Conservation (phyloP, 2,797 vertebrate species). For the Acanthurus leucopareius region DNA sequence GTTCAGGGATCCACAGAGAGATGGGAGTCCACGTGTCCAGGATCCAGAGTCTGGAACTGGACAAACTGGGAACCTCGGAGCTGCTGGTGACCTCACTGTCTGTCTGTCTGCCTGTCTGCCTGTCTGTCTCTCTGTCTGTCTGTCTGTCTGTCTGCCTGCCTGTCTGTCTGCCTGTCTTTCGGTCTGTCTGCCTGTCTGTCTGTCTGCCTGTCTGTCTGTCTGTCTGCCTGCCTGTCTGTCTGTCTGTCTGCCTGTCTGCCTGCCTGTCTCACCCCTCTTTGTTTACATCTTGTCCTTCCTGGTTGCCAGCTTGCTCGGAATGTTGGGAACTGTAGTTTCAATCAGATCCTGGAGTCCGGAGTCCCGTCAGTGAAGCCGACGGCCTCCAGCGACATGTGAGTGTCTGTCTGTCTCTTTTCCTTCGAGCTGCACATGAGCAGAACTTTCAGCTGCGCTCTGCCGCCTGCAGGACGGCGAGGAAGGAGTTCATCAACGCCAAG, state of each 20-base stretch:
- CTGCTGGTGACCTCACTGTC: slow-evolving; percentile 77
- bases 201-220: no score
- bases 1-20: slow-evolving; percentile 93
- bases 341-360: slow-evolving; percentile 93
- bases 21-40: slow-evolving; percentile 95
- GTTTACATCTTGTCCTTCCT: background rate
- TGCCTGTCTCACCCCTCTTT: no score
- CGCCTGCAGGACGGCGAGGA: slow-evolving; percentile 87
- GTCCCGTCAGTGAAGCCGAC: slow-evolving; percentile 89
- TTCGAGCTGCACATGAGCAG: no score
- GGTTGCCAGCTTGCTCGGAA: slow-evolving; percentile 91
- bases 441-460: background rate
- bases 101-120: no score
- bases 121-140: no score
- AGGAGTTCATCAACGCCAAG: slow-evolving; percentile 94
- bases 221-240: no score
- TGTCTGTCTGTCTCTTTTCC: no score
- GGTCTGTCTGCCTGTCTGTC: no score
- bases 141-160: no score
- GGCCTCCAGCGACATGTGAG: slow-evolving; percentile 93
- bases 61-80: slow-evolving; percentile 94
- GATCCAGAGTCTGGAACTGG: slow-evolving; percentile 94
- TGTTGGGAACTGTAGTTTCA: slow-evolving; percentile 94
- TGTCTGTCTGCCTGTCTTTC: no score
- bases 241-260: no score